Conservation (phyloP, 2,888 invertebrate species). For the Chrysomela aeneicollis region DNA sequence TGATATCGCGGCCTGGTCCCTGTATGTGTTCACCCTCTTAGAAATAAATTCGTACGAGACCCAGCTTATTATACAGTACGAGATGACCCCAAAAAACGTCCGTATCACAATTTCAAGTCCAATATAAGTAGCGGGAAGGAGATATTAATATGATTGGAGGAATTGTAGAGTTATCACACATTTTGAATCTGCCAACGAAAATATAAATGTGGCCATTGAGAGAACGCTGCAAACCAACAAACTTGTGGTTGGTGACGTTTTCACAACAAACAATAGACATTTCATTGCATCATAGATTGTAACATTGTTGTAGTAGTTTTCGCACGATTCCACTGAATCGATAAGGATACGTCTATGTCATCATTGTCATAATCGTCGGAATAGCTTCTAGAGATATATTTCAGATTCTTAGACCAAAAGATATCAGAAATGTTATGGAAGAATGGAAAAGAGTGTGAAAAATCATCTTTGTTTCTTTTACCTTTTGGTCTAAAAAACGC, state of each 20-base stretch:
- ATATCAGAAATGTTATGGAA: no score
- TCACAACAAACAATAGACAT: not conserved
- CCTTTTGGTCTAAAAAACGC: no score
- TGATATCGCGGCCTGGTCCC: slow-evolving; percentile 65
- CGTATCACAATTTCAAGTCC: slow-evolving; percentile 33
- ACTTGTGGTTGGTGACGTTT: not conserved
- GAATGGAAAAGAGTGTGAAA: no score
- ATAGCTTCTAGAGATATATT: no score
- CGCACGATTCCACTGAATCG: no score
- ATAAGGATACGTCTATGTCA: no score
- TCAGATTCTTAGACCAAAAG: no score
- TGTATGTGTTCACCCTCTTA: slow-evolving; percentile 63
- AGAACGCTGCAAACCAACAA: no score
- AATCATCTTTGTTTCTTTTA: no score
- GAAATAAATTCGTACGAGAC: slow-evolving; percentile 41
- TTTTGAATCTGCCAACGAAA: slow-evolving; percentile 48
- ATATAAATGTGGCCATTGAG: slow-evolving; percentile 30
- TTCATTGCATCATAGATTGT: no score
- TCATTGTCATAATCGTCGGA: no score
- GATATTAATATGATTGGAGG: slow-evolving; percentile 50
- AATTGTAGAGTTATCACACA: slow-evolving; percentile 57
- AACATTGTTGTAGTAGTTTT: no score
- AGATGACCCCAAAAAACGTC: not conserved
- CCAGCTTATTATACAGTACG: slow-evolving; percentile 26
- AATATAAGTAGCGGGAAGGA: slow-evolving; percentile 52